Conservation (phyloP, 1,140 invertebrate genomes). For the Drosophila baimaii region DNA sequence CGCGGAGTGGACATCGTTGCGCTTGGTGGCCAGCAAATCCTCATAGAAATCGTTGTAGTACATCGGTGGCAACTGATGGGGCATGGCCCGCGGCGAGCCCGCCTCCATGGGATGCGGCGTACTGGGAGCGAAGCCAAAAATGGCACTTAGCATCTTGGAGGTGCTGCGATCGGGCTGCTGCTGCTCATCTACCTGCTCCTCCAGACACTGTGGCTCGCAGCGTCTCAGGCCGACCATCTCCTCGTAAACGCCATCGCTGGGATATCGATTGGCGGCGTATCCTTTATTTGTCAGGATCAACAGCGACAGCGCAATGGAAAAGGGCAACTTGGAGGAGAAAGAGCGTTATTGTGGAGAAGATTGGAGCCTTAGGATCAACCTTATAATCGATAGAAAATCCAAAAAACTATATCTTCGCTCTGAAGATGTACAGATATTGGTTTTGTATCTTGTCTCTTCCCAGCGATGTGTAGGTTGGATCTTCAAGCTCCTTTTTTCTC, state of each 20-base stretch:
- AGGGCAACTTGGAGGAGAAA: slow-evolving; percentile 34
- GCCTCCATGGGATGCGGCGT: slow-evolving; percentile 41
- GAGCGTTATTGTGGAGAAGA: too few relatives aligned
- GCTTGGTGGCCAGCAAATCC: slow-evolving; percentile 65
- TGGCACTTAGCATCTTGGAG: slow-evolving; percentile 61
- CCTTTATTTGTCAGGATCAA: slow-evolving; percentile 29
- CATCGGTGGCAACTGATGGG: slow-evolving; percentile 63
- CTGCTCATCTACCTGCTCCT: slow-evolving; percentile 34
- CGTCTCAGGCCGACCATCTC: slow-evolving; percentile 35
- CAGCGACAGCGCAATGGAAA: slow-evolving; percentile 64
- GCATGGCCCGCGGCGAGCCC: slow-evolving; percentile 17
- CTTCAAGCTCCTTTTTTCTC: not conserved
- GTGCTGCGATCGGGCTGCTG: slow-evolving; percentile 22
- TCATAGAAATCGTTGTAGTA: slow-evolving; percentile 76
- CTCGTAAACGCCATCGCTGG: slow-evolving; percentile 46
- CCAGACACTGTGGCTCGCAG: slow-evolving; percentile 24
- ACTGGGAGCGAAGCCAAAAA: slow-evolving; percentile 40
- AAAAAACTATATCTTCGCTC: too few relatives aligned
- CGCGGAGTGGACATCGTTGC: slow-evolving; percentile 65
- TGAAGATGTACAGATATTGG: not conserved
- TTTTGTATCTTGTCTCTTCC: too few relatives aligned
- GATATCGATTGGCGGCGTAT: slow-evolving; percentile 27
- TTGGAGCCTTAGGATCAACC: too few relatives aligned
- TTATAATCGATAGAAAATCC: too few relatives aligned
- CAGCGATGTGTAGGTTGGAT: not conserved